Percentiles rank a stretch among this genome's conserved stretches.
phyloP scores from a whole-genome alignment of 92 coral and sea anemone genomes.

The Blastomussa wellsi region DNA sequence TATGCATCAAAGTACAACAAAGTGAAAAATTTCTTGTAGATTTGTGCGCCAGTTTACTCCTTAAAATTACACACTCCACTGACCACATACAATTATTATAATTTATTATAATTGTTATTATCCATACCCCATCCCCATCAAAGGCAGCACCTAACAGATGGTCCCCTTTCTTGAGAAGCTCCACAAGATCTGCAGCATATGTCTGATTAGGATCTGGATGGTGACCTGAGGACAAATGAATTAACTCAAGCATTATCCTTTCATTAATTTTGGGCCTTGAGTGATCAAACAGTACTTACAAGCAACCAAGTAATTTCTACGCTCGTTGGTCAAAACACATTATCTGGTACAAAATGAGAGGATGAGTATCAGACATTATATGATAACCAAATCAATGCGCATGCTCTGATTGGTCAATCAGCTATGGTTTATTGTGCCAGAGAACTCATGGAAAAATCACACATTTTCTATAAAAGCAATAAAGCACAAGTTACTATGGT shows the following conservation, averaged over 20 bases:
- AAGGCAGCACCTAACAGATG: constrained; percentile 97
- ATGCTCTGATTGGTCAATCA: too few relatives aligned
- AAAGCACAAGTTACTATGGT: too few relatives aligned
- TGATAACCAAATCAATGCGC: too few relatives aligned
- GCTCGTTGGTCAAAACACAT: too few relatives aligned
- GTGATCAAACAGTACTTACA: background rate
- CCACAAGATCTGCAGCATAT: constrained; percentile 89
- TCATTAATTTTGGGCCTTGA: background rate
- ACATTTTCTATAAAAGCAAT: too few relatives aligned
- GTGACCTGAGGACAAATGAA: constrained; percentile 54
- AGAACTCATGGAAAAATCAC: too few relatives aligned
- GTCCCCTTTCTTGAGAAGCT: constrained; percentile 76
- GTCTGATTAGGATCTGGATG: constrained; percentile 98
- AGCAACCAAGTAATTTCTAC: too few relatives aligned
- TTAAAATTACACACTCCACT: background rate
- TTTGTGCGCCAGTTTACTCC: background rate
- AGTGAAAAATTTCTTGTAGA: background rate
- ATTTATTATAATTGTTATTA: background rate
- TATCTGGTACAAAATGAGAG: too few relatives aligned
- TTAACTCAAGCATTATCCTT: background rate
- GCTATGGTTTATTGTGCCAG: too few relatives aligned
- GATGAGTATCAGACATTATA: too few relatives aligned
- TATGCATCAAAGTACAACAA: too few relatives aligned
- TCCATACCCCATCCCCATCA: constrained; percentile 96
- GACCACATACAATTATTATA: too few relatives aligned